Conservation (phyloP, 2,113 vertebrate genomes). For the Girardinichthys multiradiatus region DNA sequence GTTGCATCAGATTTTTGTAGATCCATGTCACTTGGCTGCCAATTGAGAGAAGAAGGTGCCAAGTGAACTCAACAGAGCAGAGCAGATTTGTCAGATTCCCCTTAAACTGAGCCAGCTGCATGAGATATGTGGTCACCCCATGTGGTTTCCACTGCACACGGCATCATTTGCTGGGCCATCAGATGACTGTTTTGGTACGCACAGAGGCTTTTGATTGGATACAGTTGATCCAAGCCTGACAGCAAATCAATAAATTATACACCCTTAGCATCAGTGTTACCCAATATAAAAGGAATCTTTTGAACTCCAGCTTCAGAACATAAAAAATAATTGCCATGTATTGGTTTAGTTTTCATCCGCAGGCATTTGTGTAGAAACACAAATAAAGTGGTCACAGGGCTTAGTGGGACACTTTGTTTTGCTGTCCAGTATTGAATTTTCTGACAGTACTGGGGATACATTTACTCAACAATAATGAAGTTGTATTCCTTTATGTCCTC, state of each 20-base stretch:
- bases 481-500: conserved; percentile 15
- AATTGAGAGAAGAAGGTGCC: conserved; percentile 40
- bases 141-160: conserved; percentile 41
- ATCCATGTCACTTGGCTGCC: conserved; percentile 42
- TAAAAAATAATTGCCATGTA: conserved; percentile 62
- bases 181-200: conserved; percentile 33
- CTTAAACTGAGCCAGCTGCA: conserved; percentile 34
- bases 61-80: conserved; percentile 31
- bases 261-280: conserved; percentile 52
- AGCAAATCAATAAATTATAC: conserved; percentile 75
- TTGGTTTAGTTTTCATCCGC: conserved; percentile 62
- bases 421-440: conserved; percentile 56
- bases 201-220: conserved; percentile 50
- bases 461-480: conserved; percentile 61
- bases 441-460: conserved; percentile 37
- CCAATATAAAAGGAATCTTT: conserved; percentile 59
- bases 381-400: conserved; percentile 58
- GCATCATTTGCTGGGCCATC: conserved; percentile 50
- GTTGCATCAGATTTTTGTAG: conserved; percentile 30
- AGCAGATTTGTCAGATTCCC: conserved; percentile 28
- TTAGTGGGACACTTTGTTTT: conserved; percentile 52
- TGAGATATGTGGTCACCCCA: conserved; percentile 42
- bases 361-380: conserved; percentile 67
- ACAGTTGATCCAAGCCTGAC: conserved; percentile 60
- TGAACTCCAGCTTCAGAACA: conserved; percentile 60